Evolutionary conservation across 2,113 vertebrate species (phyloP).

Genomic region (Haplochromis burtoni): DNA sequence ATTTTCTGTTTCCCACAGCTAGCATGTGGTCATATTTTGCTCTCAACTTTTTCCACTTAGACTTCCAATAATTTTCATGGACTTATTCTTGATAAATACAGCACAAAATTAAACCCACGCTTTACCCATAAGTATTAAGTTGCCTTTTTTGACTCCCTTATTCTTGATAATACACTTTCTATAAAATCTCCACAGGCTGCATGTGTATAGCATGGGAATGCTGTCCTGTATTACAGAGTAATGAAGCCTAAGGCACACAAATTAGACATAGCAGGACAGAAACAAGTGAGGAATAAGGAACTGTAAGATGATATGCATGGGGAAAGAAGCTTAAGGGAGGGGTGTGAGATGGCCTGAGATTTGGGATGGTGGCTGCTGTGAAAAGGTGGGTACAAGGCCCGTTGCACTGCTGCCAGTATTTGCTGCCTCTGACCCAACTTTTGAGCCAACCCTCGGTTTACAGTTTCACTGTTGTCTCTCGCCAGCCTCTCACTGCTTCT

Average conservation of each 20-base stretch:
- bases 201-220: not conserved
- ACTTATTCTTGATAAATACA: not conserved
- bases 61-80: not conserved
- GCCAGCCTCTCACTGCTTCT: not conserved
- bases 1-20: not conserved
- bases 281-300: not conserved
- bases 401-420: not conserved
- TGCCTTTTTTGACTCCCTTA: not conserved
- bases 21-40: not conserved
- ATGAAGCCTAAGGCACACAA: not conserved
- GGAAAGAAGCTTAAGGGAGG: not conserved
- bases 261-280: not conserved
- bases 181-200: not conserved
- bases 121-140: not conserved
- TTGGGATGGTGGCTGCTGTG: not conserved
- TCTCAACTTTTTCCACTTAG: not conserved
- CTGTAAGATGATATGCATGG: not conserved
- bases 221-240: not conserved
- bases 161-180: not conserved
- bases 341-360: not conserved
- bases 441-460: not conserved
- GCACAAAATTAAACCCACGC: not conserved
- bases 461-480: not conserved
- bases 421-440: constrained; percentile 1
- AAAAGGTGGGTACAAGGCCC: not conserved